Evolutionary conservation across 2,113 vertebrate genomes (phyloP), one percentile per base, ranked within the genome.

Genomic region (Tylochromis polylepis): DNA sequence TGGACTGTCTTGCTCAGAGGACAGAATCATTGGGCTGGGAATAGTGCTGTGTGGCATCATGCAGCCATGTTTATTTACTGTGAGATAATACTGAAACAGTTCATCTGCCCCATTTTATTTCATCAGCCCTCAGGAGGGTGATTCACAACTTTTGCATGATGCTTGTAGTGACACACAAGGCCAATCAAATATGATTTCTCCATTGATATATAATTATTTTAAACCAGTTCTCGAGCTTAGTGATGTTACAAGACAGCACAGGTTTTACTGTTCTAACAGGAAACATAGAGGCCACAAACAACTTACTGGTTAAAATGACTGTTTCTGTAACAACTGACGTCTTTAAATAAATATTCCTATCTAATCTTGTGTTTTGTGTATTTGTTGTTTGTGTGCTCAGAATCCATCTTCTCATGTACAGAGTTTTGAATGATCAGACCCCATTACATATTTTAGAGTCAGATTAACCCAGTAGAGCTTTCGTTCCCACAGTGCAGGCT

Each of bases 301-400:
- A 93, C 46, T 79, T 62, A 91, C 88, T 82, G 56, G 87, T 92
- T 81, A 55, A 94, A 92, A 88, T 85, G 58, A 94, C 81, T 93
- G 88, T 95, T 95, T 94, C 90, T 96, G 94, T 95, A 94, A 90
- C 56, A 88, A 85, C 75, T 88, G 62, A 81, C 85, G 51, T 93
- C 80, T 95, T 94, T 93, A 82, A 96, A 95, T 95, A 95, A 96
- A 95, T 88, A 91, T 95, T 93, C 88, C 87, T 93, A 91, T 83
- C 80, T 89, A 90, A 89, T 34, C 20, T 14, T 67, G 38, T 77
- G 53, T 15, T 75, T 22, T 58, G 62, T 57, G 38, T 22, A 4
- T 34, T 82, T 70, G 3, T 29, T 81, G 12, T 27, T 41, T 84
- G 36, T 11, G 38, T 41, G 43, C n/a, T 38, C 22, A 75, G 70